Evolutionary conservation across 2,888 invertebrate species (phyloP).

Genomic region (Archips xylosteana): DNA sequence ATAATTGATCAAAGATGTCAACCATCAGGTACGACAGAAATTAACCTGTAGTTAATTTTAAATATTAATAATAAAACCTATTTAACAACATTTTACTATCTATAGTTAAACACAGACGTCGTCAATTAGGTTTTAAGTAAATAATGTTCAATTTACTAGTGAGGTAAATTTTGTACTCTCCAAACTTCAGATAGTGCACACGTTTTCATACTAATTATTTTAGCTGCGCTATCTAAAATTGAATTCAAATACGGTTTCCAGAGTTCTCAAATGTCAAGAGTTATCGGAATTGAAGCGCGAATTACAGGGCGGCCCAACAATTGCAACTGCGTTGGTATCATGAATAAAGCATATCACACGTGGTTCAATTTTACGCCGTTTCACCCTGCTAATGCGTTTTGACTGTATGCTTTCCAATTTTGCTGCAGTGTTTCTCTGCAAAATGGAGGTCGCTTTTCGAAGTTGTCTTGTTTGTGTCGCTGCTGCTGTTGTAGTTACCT

Average conservation of each 20-base stretch:
- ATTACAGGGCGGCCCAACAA: slow-evolving; percentile 61
- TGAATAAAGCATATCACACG: slow-evolving; percentile 73
- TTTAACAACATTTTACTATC: background rate
- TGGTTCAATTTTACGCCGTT: slow-evolving; percentile 73
- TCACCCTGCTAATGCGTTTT: slow-evolving; percentile 64
- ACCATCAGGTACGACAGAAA: too few relatives aligned
- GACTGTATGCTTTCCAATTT: slow-evolving; percentile 54
- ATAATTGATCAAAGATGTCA: too few relatives aligned
- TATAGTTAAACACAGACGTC: background rate
- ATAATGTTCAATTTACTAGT: too few relatives aligned
- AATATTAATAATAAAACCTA: too few relatives aligned
- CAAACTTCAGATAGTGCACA: background rate
- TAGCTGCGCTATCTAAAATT: too few relatives aligned
- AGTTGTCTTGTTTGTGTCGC: background rate
- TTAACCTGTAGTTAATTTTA: too few relatives aligned
- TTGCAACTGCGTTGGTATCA: slow-evolving; percentile 64
- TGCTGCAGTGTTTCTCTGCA: slow-evolving; percentile 43
- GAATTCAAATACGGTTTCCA: background rate
- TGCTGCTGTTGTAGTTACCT: background rate
- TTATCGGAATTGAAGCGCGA: slow-evolving; percentile 64
- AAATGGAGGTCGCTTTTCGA: slow-evolving; percentile 17
- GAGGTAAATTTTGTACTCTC: too few relatives aligned
- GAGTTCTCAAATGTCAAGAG: slow-evolving; percentile 63
- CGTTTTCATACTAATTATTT: background rate
- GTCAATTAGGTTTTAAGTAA: too few relatives aligned